Evolutionary conservation across 2,113 vertebrate genomes (phyloP).

Genomic region (crab-eating macaque (Macaca fascicularis)): DNA sequence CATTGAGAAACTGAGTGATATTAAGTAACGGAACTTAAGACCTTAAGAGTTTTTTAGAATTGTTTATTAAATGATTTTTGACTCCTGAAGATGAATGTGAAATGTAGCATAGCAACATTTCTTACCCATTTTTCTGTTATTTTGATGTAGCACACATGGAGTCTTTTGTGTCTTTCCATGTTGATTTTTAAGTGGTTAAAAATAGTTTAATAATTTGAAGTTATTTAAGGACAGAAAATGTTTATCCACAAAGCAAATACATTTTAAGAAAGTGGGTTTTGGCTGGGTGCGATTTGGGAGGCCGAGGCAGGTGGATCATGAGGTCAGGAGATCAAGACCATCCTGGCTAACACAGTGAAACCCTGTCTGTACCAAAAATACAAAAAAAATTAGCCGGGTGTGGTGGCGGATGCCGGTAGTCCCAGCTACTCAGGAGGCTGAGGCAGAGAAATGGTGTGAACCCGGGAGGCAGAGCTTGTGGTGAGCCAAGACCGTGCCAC

Average conservation of each 20-base stretch:
- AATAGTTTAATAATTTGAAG: slow-evolving; percentile 14
- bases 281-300: too few relatives aligned
- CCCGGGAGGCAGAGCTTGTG: too few relatives aligned
- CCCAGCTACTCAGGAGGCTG: too few relatives aligned
- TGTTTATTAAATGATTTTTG: neutral
- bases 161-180: neutral
- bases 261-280: neutral
- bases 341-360: too few relatives aligned
- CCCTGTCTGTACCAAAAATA: too few relatives aligned
- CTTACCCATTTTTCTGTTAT: neutral
- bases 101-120: neutral
- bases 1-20: neutral
- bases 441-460: too few relatives aligned
- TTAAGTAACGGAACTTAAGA: neutral
- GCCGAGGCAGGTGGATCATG: too few relatives aligned
- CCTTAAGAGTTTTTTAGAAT: slow-evolving; percentile 14
- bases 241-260: neutral
- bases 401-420: too few relatives aligned
- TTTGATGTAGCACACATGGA: slow-evolving; percentile 36
- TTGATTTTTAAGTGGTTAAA: slow-evolving; percentile 46
- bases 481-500: too few relatives aligned
- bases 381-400: too few relatives aligned
- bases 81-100: neutral
- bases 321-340: too few relatives aligned
- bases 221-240: slow-evolving; percentile 8